A percentile compares a stretch with the other conserved stretches of the same genome.
phyloP scores from a whole-genome alignment of 2,888 invertebrate genomes.

The Matsumyia berberina region DNA sequence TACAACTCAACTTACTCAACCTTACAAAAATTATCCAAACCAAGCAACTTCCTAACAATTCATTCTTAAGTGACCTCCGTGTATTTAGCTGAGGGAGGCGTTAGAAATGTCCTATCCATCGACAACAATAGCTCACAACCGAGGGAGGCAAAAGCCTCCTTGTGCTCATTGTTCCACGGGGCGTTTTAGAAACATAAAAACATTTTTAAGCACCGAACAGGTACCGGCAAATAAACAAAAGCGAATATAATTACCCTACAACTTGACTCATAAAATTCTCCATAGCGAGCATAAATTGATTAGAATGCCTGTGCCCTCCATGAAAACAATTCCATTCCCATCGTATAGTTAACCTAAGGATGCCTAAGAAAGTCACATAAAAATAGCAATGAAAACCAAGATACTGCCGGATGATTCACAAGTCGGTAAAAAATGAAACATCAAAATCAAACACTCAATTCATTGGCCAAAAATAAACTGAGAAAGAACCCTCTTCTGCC shows the following conservation, averaged over 20 bases:
- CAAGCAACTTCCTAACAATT: too few species aligned
- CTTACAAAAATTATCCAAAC: too few species aligned
- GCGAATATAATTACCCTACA: neutral
- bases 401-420: conserved; percentile 19
- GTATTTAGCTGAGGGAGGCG: too few species aligned
- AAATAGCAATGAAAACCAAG: neutral
- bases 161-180: neutral
- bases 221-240: neutral
- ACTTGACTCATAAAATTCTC: neutral
- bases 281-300: conserved; percentile 24
- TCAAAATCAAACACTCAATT: conserved; percentile 49
- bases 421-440: conserved; percentile 26
- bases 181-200: neutral
- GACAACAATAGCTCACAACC: too few species aligned
- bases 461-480: conserved; percentile 1
- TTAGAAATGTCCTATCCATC: too few species aligned
- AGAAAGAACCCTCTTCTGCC: neutral
- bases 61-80: too few species aligned
- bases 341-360: conserved; percentile 10
- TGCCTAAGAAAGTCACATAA: neutral
- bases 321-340: neutral
- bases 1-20: too few species aligned
- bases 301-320: conserved; percentile 7
- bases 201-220: neutral
- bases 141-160: neutral